These are phyloP conservation scores for Enteromius treurensis DNA, from an alignment of 2,797 vertebrate genomes.

Conservation along the genomic window DNA sequence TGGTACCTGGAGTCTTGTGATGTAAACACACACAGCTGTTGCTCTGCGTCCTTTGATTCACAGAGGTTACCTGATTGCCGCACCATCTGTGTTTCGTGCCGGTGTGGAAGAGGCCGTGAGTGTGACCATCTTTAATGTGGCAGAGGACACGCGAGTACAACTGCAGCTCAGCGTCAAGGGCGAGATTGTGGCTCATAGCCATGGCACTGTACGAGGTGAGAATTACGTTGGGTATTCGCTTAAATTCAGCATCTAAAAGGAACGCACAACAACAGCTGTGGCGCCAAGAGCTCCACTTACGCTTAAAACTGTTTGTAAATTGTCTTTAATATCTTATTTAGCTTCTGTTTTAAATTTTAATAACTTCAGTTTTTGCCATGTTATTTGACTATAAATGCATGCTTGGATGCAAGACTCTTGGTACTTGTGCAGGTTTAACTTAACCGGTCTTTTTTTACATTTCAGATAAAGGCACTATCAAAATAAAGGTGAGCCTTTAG, in stretches of 20 bases:
- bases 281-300: background rate
- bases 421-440: background rate
- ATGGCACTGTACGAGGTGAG: constrained; percentile 84
- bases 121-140: constrained; percentile 87
- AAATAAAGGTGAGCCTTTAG: constrained; percentile 86
- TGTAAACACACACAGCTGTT: constrained; percentile 8
- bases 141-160: constrained; percentile 85
- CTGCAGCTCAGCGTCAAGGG: constrained; percentile 88
- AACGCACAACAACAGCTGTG: background rate
- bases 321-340: background rate
- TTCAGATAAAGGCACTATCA: constrained; percentile 91
- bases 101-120: constrained; percentile 90
- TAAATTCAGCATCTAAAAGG: background rate
- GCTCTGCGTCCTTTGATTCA: constrained; percentile 18
- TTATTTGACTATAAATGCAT: background rate
- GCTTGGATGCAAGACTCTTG: background rate
- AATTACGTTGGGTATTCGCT: background rate
- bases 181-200: constrained; percentile 81
- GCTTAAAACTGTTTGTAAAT: background rate
- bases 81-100: constrained; percentile 87
- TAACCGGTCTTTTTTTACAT: constrained; percentile 19
- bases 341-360: background rate
- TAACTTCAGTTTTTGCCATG: background rate
- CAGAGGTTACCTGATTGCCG: constrained; percentile 90
- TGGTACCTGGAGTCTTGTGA: constrained; percentile 24